These are phyloP conservation scores for Eilema depressum DNA, from an alignment of 2,888 invertebrate genomes.

Conservation along the genomic window DNA sequence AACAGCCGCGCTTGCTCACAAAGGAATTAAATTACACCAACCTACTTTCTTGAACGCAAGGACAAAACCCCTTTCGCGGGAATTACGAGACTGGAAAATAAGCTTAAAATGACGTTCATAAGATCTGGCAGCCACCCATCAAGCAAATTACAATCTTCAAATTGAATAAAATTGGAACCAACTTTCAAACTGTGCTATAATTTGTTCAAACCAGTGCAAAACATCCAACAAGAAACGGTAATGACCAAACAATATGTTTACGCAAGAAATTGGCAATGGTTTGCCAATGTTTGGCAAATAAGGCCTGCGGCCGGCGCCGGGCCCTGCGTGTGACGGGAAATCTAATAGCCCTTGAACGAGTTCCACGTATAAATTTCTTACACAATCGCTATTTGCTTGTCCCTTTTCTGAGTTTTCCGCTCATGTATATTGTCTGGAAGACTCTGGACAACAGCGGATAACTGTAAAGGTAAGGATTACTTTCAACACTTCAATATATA, in stretches of 20 bases:
- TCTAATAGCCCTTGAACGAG: conserved; percentile 79
- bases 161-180: conserved; percentile 51
- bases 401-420: conserved; percentile 61
- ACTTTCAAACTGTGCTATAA: conserved; percentile 48
- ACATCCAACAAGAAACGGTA: conserved; percentile 69
- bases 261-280: conserved; percentile 77
- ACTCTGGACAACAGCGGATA: conserved; percentile 40
- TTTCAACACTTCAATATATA: conserved; percentile 24
- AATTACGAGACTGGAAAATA: conserved; percentile 50
- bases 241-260: conserved; percentile 77
- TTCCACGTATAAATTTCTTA: conserved; percentile 74
- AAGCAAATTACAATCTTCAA: conserved; percentile 51
- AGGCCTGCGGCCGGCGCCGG: conserved; percentile 66
- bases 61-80: conserved; percentile 45
- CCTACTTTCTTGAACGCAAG: conserved; percentile 26
- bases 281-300: conserved; percentile 79
- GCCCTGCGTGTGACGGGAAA: conserved; percentile 80
- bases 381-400: conserved; percentile 64
- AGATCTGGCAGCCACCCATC: conserved; percentile 49
- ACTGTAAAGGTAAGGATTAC: conserved; percentile 34
- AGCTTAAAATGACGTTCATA: conserved; percentile 51
- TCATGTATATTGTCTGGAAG: conserved; percentile 45
- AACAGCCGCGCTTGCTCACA: conserved; percentile 36
- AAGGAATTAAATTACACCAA: conserved; percentile 47
- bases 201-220: conserved; percentile 57